Conservation (phyloP, 2,113 vertebrate genomes). For the Spea bombifrons region DNA sequence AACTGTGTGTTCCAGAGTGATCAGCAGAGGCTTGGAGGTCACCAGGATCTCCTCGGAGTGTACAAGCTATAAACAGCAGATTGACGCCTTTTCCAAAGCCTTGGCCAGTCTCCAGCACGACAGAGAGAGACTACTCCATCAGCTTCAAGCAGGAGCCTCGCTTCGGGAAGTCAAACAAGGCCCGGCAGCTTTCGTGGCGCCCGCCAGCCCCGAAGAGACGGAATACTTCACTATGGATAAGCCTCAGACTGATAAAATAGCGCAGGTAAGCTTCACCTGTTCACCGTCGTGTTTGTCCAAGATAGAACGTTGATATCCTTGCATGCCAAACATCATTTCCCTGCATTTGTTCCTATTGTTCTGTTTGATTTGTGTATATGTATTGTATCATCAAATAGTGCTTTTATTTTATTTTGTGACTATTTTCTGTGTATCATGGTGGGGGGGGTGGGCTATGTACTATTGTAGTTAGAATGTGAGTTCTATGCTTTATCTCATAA, state of each 20-base stretch:
- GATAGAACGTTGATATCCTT: too few species aligned
- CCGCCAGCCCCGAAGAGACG: constrained; percentile 49
- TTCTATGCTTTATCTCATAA: too few species aligned
- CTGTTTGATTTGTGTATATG: neutral
- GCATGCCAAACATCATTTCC: too few species aligned
- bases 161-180: constrained; percentile 60
- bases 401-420: neutral
- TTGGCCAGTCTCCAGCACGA: constrained; percentile 86
- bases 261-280: constrained; percentile 61
- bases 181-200: constrained; percentile 51
- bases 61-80: constrained; percentile 61
- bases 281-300: too few species aligned
- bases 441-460: too few species aligned
- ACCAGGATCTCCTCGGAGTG: constrained; percentile 64
- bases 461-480: too few species aligned
- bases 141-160: constrained; percentile 65
- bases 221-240: constrained; percentile 53
- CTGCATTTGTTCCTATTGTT: too few species aligned
- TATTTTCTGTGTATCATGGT: too few species aligned
- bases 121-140: constrained; percentile 74
- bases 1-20: constrained; percentile 61
- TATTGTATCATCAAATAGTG: neutral
- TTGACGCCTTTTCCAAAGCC: constrained; percentile 77
- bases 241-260: constrained; percentile 54
- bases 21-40: constrained; percentile 64